phyloP scores from a whole-genome alignment of 2,888 invertebrate species.

The Xestoiulus laeticollis region DNA sequence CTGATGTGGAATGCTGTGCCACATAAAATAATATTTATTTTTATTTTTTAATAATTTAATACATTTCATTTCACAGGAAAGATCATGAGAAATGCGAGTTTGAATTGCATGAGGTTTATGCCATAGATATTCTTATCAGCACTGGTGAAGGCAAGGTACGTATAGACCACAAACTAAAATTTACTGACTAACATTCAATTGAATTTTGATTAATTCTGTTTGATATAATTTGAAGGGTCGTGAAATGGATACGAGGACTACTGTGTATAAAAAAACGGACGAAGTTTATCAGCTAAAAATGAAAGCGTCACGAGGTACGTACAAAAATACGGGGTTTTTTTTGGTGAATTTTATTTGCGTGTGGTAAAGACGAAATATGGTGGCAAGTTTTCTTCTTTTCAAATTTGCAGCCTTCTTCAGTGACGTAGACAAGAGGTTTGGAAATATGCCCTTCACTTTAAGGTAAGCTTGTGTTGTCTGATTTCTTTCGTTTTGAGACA shows the following conservation, averaged over 20 bases:
- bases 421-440: conserved; percentile 89
- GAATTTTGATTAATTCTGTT: conserved; percentile 27
- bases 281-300: conserved; percentile 96
- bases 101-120: conserved; percentile 97
- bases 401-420: conserved; percentile 73
- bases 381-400: not conserved
- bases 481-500: not conserved
- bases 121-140: conserved; percentile 96
- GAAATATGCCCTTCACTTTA: conserved; percentile 97
- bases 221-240: conserved; percentile 72
- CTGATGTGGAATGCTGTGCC: too few relatives aligned
- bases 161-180: conserved; percentile 45
- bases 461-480: conserved; percentile 66
- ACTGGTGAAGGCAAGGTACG: conserved; percentile 90
- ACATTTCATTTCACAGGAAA: conserved; percentile 70
- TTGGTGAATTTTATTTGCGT: not conserved
- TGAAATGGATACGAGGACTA: conserved; percentile 93
- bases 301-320: conserved; percentile 84
- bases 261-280: conserved; percentile 98
- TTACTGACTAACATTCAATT: not conserved
- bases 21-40: not conserved
- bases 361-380: not conserved
- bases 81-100: conserved; percentile 97
- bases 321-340: not conserved
- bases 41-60: conserved; percentile 22